phyloP scores from a whole-genome alignment of 1,140 invertebrate genomes.

The Zaprionus capensis region DNA sequence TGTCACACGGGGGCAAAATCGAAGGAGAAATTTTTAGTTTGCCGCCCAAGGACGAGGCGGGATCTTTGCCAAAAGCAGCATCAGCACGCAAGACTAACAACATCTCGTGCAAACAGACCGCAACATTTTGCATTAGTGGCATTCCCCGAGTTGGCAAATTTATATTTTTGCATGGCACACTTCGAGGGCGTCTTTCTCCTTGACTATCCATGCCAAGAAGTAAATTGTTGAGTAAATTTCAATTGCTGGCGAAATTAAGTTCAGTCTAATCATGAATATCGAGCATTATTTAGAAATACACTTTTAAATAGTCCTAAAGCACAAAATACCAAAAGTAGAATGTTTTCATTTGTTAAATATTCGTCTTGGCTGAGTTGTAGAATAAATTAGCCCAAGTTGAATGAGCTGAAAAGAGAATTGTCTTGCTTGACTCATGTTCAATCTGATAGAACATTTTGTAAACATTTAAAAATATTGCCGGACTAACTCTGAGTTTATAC shows the following conservation, averaged over 20 bases:
- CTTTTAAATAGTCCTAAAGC: not conserved
- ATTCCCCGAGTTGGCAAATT: conserved; percentile 24
- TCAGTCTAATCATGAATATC: not conserved
- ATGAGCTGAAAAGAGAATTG: not conserved
- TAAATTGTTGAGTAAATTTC: conserved; percentile 14
- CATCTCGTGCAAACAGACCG: conserved; percentile 73
- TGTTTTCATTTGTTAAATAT: not conserved
- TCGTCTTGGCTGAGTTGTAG: not conserved
- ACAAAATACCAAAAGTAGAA: too few relatives aligned
- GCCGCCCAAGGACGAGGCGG: conserved; percentile 57
- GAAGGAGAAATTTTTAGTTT: conserved; percentile 58
- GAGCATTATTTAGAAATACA: not conserved
- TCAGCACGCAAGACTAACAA: conserved; percentile 28
- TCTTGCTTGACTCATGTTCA: not conserved
- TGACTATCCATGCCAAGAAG: conserved; percentile 32
- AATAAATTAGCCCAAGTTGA: not conserved
- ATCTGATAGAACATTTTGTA: not conserved
- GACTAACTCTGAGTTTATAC: not conserved
- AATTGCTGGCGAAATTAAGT: not conserved
- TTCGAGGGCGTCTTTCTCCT: conserved; percentile 15
- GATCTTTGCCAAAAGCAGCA: conserved; percentile 59
- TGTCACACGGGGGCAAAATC: conserved; percentile 56
- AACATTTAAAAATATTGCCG: not conserved
- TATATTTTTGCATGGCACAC: conserved; percentile 25
- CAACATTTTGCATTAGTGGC: conserved; percentile 75